Conservation (phyloP, 2,113 vertebrate genomes). For the Campylorhamphus procurvoides region DNA sequence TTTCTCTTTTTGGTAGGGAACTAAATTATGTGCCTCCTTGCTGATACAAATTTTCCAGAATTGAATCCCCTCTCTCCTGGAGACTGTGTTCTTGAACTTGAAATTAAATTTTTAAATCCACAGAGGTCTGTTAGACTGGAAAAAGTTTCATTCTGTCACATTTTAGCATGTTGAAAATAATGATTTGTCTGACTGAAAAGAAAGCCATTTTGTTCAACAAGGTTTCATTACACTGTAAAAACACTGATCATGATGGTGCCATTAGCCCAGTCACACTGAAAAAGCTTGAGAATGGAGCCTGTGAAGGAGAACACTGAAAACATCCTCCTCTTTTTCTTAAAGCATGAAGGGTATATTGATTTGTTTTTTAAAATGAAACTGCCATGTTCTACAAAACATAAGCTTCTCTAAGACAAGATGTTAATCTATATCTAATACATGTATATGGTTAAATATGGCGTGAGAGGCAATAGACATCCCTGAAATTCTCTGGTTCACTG, state of each 20-base stretch:
- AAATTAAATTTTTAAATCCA: neutral
- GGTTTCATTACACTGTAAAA: neutral
- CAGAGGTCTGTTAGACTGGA: neutral
- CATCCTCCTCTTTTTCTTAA: slow-evolving; percentile 30
- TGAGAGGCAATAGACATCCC: slow-evolving; percentile 71
- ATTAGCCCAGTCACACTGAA: neutral
- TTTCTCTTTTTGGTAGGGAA: neutral
- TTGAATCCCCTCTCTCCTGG: neutral
- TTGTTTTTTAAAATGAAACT: slow-evolving; percentile 58
- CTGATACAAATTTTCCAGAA: neutral
- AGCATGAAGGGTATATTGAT: slow-evolving; percentile 49
- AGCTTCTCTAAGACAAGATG: slow-evolving; percentile 66
- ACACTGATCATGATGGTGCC: neutral
- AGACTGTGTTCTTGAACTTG: neutral
- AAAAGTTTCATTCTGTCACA: neutral
- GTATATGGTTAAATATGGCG: slow-evolving; percentile 71
- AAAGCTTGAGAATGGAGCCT: neutral
- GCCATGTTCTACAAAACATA: slow-evolving; percentile 44
- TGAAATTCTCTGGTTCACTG: slow-evolving; percentile 66
- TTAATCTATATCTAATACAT: slow-evolving; percentile 74
- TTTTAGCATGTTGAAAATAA: slow-evolving; percentile 1
- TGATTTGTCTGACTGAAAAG: slow-evolving; percentile 21
- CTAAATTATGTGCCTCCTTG: neutral
- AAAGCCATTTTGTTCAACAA: neutral
- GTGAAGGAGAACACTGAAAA: neutral